phyloP scores from a whole-genome alignment of 2,797 vertebrate species.

The Pipistrellus kuhlii region DNA sequence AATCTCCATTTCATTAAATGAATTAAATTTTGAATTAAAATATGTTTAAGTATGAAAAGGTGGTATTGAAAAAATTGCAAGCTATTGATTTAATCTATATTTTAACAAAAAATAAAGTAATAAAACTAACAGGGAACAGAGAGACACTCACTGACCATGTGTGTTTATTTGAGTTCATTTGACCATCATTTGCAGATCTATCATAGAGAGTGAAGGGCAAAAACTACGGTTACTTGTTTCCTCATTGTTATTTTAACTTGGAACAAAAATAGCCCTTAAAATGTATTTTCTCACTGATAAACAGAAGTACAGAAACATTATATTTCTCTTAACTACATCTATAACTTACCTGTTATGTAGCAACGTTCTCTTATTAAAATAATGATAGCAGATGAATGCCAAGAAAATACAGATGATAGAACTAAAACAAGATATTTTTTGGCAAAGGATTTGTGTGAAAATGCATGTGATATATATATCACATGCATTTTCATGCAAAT shows the following conservation, averaged over 20 bases:
- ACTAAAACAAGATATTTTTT: not conserved
- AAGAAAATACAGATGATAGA: not conserved
- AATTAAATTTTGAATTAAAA: conserved; percentile 46
- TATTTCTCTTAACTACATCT: not conserved
- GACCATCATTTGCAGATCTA: conserved; percentile 28
- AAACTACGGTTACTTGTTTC: not conserved
- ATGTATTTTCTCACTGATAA: not conserved
- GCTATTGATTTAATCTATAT: conserved; percentile 50
- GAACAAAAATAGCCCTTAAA: not conserved
- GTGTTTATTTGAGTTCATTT: not conserved
- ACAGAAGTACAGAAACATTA: not conserved
- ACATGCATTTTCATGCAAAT: too few species aligned
- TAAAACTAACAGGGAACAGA: conserved; percentile 60
- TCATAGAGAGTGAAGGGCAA: not conserved
- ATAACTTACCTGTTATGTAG: not conserved
- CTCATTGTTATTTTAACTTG: conserved; percentile 34
- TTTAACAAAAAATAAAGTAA: conserved; percentile 5
- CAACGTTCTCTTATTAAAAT: not conserved
- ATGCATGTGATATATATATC: not conserved
- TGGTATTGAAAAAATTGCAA: conserved; percentile 64
- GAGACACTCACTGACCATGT: not conserved
- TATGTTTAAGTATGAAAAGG: conserved; percentile 72
- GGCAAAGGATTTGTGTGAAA: not conserved
- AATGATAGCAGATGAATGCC: not conserved
- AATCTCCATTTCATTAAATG: not conserved